Base-by-base conservation (phyloP, 2,113 vertebrate species). In the Prochilodus magdalenae region DNA sequence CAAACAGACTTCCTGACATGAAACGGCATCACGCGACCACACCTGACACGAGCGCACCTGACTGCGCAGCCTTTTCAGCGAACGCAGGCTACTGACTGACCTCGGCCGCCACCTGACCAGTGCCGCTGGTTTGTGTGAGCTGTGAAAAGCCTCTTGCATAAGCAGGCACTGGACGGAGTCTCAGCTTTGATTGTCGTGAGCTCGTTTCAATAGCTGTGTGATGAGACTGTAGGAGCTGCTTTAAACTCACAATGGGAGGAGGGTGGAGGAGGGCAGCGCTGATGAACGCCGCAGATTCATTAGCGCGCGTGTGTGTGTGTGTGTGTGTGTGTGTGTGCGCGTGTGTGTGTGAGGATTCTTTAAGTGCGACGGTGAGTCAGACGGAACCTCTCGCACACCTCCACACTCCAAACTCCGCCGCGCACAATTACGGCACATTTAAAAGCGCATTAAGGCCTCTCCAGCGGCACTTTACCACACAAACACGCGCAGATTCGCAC, bases 391-490 rank as follows among this genome's bases (percentile, higher is more conserved):
- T 75, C 49, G 44, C 62, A 82, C 84, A 86, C 75, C 77, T 73
- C 73, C 85, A 77, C 77, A 73, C 77, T 57, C 65, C 74, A 75
- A 80, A 72, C 66, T 65, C 73, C n/a, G 30, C 72, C n/a, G 66
- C 53, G 55, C 73, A 77, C 85, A 86, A 86, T 74, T 86, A 77
- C 66, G 44, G 77, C 33, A 24, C 82, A 79, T 84, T 84, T 79
- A 81, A 78, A 86, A 82, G 40, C 82, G 75, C 83, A 75, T 84
- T 79, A 86, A 84, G 65, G 72, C 66, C 71, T 26, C 65, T 84
- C 59, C 7, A 76, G 55, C 2, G 26, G 49, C 79, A 76, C 66
- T 82, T 79, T 55, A 73, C 69, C 73, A 71, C 57, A 82, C 18
- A 79, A 70, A 79, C 70, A 80, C 73, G 62, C 51, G 73, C 77